A percentile compares a stretch with the other conserved stretches of the same genome.
phyloP scores from a whole-genome alignment of 2,888 invertebrate species.

The Dermolepida albohirtum region DNA sequence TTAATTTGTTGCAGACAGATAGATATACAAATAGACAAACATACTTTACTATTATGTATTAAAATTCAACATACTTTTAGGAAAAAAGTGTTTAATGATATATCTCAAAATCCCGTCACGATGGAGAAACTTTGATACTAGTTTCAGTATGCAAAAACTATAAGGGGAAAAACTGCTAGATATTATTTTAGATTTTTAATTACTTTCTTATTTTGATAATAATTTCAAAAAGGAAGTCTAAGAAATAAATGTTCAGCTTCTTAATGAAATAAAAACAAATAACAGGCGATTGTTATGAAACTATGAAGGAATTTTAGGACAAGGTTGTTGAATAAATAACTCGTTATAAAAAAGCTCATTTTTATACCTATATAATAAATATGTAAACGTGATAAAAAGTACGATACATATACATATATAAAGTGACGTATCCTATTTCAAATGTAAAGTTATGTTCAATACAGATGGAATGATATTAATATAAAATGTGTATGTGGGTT shows the following conservation, averaged over 20 bases:
- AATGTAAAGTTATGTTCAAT: conserved; percentile 10
- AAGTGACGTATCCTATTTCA: conserved; percentile 34
- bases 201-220: too few species aligned
- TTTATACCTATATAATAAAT: conserved; percentile 20
- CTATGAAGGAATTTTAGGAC: not conserved
- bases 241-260: not conserved
- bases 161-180: too few species aligned
- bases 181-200: too few species aligned
- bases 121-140: too few species aligned
- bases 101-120: too few species aligned
- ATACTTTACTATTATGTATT: too few species aligned
- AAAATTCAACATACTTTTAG: too few species aligned
- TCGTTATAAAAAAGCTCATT: not conserved
- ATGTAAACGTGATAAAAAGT: conserved; percentile 9
- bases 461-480: conserved; percentile 27
- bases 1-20: too few species aligned
- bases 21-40: too few species aligned
- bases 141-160: too few species aligned
- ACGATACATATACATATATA: conserved; percentile 14
- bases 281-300: not conserved
- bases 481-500: conserved; percentile 20
- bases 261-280: not conserved
- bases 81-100: too few species aligned
- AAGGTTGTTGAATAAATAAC: not conserved
- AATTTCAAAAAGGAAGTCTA: too few species aligned